Evolutionary conservation across 2,888 invertebrate species (phyloP).

Genomic region (Masnerella sp.): DNA sequence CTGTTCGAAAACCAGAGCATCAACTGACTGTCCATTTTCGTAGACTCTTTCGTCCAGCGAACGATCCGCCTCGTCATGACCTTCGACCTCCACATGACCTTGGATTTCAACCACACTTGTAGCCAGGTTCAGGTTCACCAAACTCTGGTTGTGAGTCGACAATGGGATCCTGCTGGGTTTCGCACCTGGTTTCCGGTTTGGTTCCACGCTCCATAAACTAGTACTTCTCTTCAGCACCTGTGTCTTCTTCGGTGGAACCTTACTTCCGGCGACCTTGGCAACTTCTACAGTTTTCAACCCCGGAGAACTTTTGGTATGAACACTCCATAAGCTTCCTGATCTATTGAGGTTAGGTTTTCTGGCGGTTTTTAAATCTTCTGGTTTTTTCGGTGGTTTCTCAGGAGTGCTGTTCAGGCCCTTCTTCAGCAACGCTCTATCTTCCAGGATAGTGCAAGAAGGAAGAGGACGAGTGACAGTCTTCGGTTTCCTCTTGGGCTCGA

Average conservation of each 20-base stretch:
- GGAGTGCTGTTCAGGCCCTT: constrained; percentile 69
- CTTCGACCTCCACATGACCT: constrained; percentile 39
- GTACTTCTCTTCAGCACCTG: constrained; percentile 69
- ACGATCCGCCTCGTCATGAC: constrained; percentile 70
- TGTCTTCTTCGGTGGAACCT: constrained; percentile 18
- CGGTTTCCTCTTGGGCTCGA: constrained; percentile 61
- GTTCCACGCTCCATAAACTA: constrained; percentile 73
- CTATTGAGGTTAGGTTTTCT: constrained; percentile 69
- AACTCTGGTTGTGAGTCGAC: constrained; percentile 73
- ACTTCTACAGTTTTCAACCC: constrained; percentile 22
- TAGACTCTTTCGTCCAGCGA: constrained; percentile 70
- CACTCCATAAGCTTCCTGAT: constrained; percentile 71
- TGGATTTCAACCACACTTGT: constrained; percentile 53
- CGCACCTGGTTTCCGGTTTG: constrained; percentile 61
- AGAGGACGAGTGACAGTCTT: constrained; percentile 26
- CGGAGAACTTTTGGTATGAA: constrained; percentile 56
- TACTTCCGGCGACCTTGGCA: constrained; percentile 31
- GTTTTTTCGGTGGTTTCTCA: constrained; percentile 69
- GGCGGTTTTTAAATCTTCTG: constrained; percentile 65
- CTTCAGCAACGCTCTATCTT: constrained; percentile 72
- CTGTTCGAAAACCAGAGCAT: neutral
- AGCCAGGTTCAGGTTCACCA: constrained; percentile 73
- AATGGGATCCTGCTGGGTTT: constrained; percentile 74
- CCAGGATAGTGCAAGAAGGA: constrained; percentile 73
- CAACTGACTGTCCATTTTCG: constrained; percentile 66